Evolutionary conservation across 2,113 vertebrate genomes (phyloP), one percentile per base, ranked within the genome.

Genomic region (Poecilia latipinna): DNA sequence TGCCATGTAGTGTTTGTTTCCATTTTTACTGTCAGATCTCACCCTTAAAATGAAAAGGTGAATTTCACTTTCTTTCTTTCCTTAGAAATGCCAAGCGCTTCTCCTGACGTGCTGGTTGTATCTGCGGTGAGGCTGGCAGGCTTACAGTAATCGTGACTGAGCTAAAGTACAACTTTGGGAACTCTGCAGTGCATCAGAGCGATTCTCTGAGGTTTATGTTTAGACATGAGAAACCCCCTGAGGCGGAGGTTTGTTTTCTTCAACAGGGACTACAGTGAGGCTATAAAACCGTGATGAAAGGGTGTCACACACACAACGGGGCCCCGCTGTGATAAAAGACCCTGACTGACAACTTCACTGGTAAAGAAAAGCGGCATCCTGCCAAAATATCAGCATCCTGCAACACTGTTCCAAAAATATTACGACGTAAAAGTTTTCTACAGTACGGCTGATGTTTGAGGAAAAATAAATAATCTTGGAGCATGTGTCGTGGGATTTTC

Each of bases 171-270:
- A 42, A 69, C 86, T 70, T 61, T 69, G 75, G 85, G 85, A 90
- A 79, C 79, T 75, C 68, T 54, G 60, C 72, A 62, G 73, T 67
- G 69, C 72, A 88, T 88, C 80, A 80, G 17, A 82, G 70, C 15
- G 75, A 82, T 85, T 75, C 76, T 85, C 72, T 70, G 82, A 86
- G 85, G 84, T 80, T 74, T 82, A 64, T 86, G 80, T 86, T 88
- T 84, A 89, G 88, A 87, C 78, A 79, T 32, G 77, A 88, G 77
- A 78, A 80, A 75, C 73, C 82, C 89, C 87, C 82, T 6, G 28
- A 85, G 83, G 90, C 79, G 66, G 65, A 74, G 81, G 86, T 84
- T 90, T 91, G 88, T 87, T 89, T 88, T 82, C 78, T 89, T 90
- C 86, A 77, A 82, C 75, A 48, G 83, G 82, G 74, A 84, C 85